Conservation (phyloP, 2,888 invertebrate species). For the Ormyrus labotus region DNA sequence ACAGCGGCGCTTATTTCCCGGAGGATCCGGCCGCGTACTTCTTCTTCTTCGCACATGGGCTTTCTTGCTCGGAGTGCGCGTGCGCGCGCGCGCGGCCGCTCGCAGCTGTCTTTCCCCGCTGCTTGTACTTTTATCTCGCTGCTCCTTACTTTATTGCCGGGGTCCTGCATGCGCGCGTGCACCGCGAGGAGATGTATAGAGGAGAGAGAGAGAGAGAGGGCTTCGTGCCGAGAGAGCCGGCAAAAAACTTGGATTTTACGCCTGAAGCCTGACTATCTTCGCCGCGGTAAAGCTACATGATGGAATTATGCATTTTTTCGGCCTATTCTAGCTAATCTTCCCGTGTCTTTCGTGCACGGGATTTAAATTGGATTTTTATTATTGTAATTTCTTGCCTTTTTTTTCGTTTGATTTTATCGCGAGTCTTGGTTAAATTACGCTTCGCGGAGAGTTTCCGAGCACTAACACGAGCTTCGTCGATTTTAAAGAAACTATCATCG, state of each 20-base stretch:
- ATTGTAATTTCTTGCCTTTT: neutral
- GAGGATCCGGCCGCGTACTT: conserved; percentile 18
- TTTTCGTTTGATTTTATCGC: neutral
- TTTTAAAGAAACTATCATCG: too few relatives aligned
- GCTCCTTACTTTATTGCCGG: conserved; percentile 35
- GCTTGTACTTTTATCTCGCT: conserved; percentile 20
- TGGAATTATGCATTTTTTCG: neutral
- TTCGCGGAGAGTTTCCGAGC: neutral
- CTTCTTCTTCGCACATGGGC: conserved; percentile 46
- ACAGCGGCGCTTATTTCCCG: conserved; percentile 33
- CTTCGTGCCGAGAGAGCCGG: neutral
- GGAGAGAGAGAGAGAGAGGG: neutral
- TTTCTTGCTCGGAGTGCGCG: conserved; percentile 1
- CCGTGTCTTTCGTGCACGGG: neutral
- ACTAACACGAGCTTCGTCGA: neutral
- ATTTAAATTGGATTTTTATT: conserved; percentile 17
- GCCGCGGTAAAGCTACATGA: neutral
- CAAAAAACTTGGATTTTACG: conserved; percentile 44
- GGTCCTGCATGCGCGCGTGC: neutral
- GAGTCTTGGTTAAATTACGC: neutral
- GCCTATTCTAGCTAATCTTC: neutral
- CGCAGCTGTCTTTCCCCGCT: neutral
- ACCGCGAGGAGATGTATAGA: conserved; percentile 1
- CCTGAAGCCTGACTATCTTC: neutral
- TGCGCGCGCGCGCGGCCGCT: neutral